Conservation (phyloP, 2,797 vertebrate species). For the Syngnathus rostellatus region DNA sequence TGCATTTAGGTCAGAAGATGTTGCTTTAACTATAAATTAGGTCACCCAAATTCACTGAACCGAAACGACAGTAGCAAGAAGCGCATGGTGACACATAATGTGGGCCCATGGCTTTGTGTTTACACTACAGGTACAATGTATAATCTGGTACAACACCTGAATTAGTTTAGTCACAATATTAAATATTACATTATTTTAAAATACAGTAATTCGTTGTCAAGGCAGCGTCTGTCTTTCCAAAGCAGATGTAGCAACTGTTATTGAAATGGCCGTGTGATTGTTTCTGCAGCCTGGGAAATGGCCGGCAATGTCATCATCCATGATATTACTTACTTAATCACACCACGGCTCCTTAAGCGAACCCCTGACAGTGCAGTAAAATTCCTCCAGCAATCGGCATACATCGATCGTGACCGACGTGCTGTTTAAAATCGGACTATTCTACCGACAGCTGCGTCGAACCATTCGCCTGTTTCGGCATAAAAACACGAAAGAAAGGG, state of each 20-base stretch:
- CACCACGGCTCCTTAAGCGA: neutral
- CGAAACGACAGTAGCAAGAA: constrained; percentile 7
- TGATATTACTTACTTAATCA: constrained; percentile 1
- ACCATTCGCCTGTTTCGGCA: neutral
- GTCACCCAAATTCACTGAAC: constrained; percentile 25
- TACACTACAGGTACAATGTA: neutral
- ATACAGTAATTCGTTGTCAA: neutral
- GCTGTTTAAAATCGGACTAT: constrained; percentile 1
- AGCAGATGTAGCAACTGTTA: neutral
- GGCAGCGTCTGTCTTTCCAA: neutral
- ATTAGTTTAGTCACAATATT: neutral
- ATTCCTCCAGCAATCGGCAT: neutral
- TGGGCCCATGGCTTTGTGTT: neutral
- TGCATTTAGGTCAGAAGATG: constrained; percentile 21
- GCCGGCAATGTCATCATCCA: neutral
- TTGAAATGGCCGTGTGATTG: neutral
- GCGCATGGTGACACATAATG: neutral
- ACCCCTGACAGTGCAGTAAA: no score
- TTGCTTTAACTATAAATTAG: constrained; percentile 21
- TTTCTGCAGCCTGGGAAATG: neutral
- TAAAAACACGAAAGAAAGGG: neutral
- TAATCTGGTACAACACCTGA: neutral
- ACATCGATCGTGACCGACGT: constrained; percentile 3
- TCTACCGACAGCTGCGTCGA: neutral
- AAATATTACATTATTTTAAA: neutral